Conservation (phyloP, 1,140 invertebrate species). For the Amyelois transitella region DNA sequence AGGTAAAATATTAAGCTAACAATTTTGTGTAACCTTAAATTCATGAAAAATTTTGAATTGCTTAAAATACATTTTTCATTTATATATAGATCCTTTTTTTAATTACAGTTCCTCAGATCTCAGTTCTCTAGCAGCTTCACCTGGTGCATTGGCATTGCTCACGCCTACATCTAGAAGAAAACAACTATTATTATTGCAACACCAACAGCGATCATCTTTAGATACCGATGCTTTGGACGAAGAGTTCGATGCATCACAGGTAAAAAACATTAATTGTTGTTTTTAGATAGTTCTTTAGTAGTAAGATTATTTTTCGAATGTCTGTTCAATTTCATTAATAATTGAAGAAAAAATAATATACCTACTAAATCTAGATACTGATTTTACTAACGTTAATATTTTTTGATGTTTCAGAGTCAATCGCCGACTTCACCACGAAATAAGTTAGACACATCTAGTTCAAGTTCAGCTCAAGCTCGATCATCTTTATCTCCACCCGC, state of each 20-base stretch:
- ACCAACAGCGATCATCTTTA: constrained; percentile 88
- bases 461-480: constrained; percentile 44
- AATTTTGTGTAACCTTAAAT: not conserved
- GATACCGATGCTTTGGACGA: constrained; percentile 88
- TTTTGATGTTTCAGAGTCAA: constrained; percentile 49
- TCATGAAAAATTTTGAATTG: not conserved
- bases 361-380: too few relatives aligned
- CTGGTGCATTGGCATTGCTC: constrained; percentile 76
- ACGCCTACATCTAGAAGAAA: constrained; percentile 85
- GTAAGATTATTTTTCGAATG: too few relatives aligned
- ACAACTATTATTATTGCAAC: constrained; percentile 83
- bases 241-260: constrained; percentile 76
- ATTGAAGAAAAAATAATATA: too few relatives aligned
- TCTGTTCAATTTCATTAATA: too few relatives aligned
- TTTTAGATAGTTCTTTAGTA: too few relatives aligned
- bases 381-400: not conserved
- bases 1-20: too few relatives aligned
- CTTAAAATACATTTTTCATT: not conserved
- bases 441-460: constrained; percentile 63
- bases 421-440: constrained; percentile 70
- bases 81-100: constrained; percentile 6
- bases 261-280: constrained; percentile 23
- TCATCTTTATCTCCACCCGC: constrained; percentile 58
- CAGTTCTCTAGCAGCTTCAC: constrained; percentile 73
- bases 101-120: constrained; percentile 76